Evolutionary conservation across 1,140 invertebrate species (phyloP), one percentile per base, ranked within the genome.

Genomic region (Adelges cooleyi): DNA sequence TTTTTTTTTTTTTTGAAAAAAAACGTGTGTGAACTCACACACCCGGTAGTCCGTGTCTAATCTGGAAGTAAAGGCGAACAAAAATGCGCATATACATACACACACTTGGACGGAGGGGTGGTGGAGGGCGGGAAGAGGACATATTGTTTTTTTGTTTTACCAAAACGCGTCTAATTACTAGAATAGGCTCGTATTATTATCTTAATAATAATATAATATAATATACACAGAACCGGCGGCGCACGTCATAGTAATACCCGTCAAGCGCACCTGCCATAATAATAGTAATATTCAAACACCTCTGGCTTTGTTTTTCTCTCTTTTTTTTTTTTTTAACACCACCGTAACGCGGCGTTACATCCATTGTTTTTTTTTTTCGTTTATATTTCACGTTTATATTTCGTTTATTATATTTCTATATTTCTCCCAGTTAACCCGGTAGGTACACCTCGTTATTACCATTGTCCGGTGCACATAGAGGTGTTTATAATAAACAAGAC

Each of bases 21-120:
- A 22, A 4, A 48, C 46, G 6, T 20, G 20, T 20, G 20, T 8
- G 8, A 22, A 18, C 3, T 20, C 20, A 8, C 17, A 51, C 51
- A 53, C 51, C 52, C 52, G 33, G 52, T 54, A 54, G 52, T 54
- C 52, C 52, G 38, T 54, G 52, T 54, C 52, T 40, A 54, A 54
- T 54, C 52, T n/a, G n/a, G n/a, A 33, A 27, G 52, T 15, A 33
- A 5, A n/a, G n/a, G 5, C 29, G 52, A 33, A 54, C 52, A 22
- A 23, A 49, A 4, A 33, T 33, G 29, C 29, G 29, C 29, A 33
- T n/a, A n/a, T n/a, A n/a, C n/a, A n/a, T n/a, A n/a, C n/a, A n/a
- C n/a, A n/a, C n/a, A n/a, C 29, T 6, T 6, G 29, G 11, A 11
- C 29, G 5, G 29, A 5, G 11, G 29, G n/a, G 17, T 36, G 9